Evolutionary conservation across 2,797 vertebrate genomes (phyloP).

Genomic region (Microcaecilia unicolor): DNA sequence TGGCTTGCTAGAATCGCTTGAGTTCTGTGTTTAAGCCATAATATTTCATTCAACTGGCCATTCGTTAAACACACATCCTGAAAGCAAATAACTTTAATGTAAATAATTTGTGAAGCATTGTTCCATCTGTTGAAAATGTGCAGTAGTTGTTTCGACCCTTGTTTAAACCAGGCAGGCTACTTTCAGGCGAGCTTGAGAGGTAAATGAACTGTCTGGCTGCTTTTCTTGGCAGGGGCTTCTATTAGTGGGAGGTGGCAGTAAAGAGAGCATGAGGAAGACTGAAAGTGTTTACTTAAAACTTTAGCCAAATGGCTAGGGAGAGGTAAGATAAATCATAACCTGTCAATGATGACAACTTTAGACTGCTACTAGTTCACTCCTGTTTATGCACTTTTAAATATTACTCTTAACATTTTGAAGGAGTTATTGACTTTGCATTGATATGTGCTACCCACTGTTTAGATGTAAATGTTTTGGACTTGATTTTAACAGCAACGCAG

Average conservation of each 20-base stretch:
- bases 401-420: conserved; percentile 40
- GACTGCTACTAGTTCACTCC: conserved; percentile 71
- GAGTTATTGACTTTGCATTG: conserved; percentile 41
- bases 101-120: conserved; percentile 58
- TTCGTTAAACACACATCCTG: conserved; percentile 52
- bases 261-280: conserved; percentile 63
- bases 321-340: conserved; percentile 66
- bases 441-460: conserved; percentile 46
- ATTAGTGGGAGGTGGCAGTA: conserved; percentile 71
- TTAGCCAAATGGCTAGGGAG: conserved; percentile 69
- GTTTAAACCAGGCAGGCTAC: conserved; percentile 61
- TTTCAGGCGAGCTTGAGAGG: conserved; percentile 66
- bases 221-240: conserved; percentile 62
- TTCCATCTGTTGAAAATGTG: conserved; percentile 64
- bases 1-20: conserved; percentile 37
- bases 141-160: conserved; percentile 60
- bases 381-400: conserved; percentile 56
- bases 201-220: conserved; percentile 73
- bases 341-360: conserved; percentile 70
- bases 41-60: conserved; percentile 53
- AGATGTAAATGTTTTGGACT: conserved; percentile 34
- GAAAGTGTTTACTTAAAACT: conserved; percentile 74
- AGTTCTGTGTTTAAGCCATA: conserved; percentile 36
- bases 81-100: conserved; percentile 59
- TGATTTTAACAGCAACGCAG: conserved; percentile 25